These are phyloP conservation scores for Micromussa lordhowensis DNA, from an alignment of 92 coral and sea anemone species.

Conservation along the genomic window DNA sequence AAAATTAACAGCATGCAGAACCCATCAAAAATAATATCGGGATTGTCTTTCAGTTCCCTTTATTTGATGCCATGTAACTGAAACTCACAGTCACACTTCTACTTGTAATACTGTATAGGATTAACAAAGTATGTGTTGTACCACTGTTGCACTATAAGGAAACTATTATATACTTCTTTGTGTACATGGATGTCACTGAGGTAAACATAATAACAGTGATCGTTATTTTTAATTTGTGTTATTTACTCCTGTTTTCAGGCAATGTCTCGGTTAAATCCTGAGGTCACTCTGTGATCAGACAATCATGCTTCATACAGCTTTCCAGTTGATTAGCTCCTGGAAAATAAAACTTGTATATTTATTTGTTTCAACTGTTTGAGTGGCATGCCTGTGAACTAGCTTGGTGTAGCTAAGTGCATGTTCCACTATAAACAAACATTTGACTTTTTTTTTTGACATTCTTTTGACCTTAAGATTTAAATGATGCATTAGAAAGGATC, in stretches of 20 bases:
- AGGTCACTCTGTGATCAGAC: neutral
- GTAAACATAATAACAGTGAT: neutral
- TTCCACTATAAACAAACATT: no score
- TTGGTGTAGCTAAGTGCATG: no score
- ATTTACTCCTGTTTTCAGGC: neutral
- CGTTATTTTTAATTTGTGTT: no score
- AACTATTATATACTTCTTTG: neutral
- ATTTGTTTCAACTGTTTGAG: no score
- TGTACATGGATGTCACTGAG: neutral
- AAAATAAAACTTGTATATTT: neutral
- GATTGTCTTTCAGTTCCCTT: neutral
- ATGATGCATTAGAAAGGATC: neutral
- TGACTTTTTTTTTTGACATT: no score
- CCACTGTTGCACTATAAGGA: neutral
- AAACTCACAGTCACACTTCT: neutral
- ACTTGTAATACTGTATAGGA: neutral
- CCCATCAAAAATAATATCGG: neutral
- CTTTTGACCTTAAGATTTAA: neutral
- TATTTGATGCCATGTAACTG: neutral
- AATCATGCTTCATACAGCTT: neutral
- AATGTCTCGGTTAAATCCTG: neutral
- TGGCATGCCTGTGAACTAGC: no score
- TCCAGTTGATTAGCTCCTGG: neutral
- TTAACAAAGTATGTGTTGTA: neutral
- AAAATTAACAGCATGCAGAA: neutral